Conservation (phyloP, 2,888 invertebrate genomes). For the Deilephila porcellus region DNA sequence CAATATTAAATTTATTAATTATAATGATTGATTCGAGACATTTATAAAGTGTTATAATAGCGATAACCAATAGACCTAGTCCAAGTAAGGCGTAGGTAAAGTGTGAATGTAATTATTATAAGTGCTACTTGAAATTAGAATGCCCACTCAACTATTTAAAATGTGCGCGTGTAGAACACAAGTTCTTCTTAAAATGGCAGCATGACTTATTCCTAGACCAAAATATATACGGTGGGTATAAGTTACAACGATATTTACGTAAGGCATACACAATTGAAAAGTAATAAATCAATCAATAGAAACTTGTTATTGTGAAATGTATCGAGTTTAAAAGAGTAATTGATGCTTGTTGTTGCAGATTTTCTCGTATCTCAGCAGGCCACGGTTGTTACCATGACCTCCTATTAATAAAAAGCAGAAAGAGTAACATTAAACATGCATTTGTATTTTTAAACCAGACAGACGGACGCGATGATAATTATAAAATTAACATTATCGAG, state of each 20-base stretch:
- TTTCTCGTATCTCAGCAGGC: slow-evolving; percentile 45
- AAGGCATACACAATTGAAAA: background rate
- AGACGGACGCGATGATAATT: slow-evolving; percentile 42
- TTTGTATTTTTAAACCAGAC: slow-evolving; percentile 41
- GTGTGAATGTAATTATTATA: too few relatives aligned
- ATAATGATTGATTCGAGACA: too few relatives aligned
- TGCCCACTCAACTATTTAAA: too few relatives aligned
- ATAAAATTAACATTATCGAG: slow-evolving; percentile 39
- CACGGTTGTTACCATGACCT: slow-evolving; percentile 40
- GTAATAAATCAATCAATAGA: background rate
- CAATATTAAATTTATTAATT: too few relatives aligned
- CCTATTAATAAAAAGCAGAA: slow-evolving; percentile 43
- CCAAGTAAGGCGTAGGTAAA: too few relatives aligned
- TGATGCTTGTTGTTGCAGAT: slow-evolving; percentile 12
- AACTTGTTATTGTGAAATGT: background rate
- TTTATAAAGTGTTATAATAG: too few relatives aligned
- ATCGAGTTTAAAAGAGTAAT: background rate
- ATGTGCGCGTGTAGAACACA: too few relatives aligned
- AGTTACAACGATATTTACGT: background rate
- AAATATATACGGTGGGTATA: too few relatives aligned
- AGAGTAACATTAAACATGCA: slow-evolving; percentile 26
- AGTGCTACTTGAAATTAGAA: too few relatives aligned
- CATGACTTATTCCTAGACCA: too few relatives aligned
- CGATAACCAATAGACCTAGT: too few relatives aligned
- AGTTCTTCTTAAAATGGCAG: too few relatives aligned